Evolutionary conservation across 2,888 invertebrate genomes (phyloP), one percentile per base, ranked within the genome.

Genomic region (Notodromas monacha): DNA sequence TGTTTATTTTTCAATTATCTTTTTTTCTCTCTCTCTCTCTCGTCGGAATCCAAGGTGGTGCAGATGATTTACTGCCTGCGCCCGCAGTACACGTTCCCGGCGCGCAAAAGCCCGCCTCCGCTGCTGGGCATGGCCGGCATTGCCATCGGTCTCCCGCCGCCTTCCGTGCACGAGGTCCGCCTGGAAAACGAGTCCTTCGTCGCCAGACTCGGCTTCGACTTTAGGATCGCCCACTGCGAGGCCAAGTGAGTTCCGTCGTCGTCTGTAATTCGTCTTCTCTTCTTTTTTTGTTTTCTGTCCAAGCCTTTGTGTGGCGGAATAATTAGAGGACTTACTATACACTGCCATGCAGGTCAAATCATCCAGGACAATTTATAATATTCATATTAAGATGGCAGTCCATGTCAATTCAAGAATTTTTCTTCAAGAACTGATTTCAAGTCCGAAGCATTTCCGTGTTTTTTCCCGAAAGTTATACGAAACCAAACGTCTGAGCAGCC

Each of bases 181-280:
- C 58, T 89, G 41, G 86, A 86, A 51, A 65, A 73, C 32, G 48
- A 48, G 37, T 50, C 50, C 41, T 89, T 89, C 52, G 86, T 89
- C 42, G 86, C 79, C 35, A 64, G 84, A 45, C 72, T 89, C 44
- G 77, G 70, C 49, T 81, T 86, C 43, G 81, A 86, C 54, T 79
- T 89, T 54, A 66, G 74, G 55, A 72, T 89, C 58, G 77, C 81
- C 37, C 86, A 89, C 51, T 86, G 86, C 49, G 89, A 89, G 50
- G 84, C 86, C 45, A 70, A 69, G 79, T 79, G 55, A 57, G 59
- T 13, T 8, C 8, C 6, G 5, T 29, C 8, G 14, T 5, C 8
- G 6, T 21, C 6, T 8, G 21, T 21, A 21, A 21, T 21, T 21
- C 21, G 21, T 21, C n/a, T n/a, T n/a, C n/a, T n/a, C n/a, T n/a